phyloP scores from a whole-genome alignment of 2,797 vertebrate genomes.

The Amphiprion clarkii region DNA sequence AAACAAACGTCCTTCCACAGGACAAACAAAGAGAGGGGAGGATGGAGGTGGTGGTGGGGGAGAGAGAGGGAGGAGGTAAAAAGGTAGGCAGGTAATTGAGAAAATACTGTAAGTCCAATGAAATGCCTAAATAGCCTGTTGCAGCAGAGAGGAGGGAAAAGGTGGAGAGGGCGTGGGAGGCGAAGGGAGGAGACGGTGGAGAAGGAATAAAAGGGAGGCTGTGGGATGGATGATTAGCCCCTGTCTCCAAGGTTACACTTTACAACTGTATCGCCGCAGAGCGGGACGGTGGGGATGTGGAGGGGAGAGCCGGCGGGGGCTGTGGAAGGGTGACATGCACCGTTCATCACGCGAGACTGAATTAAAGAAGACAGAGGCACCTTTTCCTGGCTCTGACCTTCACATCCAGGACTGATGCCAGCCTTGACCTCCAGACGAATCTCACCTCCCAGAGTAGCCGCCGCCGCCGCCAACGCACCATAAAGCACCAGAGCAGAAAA shows the following conservation, averaged over 20 bases:
- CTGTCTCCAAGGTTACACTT: constrained; percentile 83
- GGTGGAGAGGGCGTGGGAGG: constrained; percentile 36
- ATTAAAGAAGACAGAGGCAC: constrained; percentile 61
- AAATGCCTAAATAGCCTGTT: constrained; percentile 64
- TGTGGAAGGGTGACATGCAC: constrained; percentile 49
- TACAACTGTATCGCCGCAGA: constrained; percentile 76
- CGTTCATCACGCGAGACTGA: constrained; percentile 64
- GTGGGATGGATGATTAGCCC: constrained; percentile 82
- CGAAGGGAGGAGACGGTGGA: constrained; percentile 35
- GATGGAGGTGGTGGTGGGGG: background rate
- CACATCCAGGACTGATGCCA: constrained; percentile 49
- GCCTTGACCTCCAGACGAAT: constrained; percentile 70
- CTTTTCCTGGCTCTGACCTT: constrained; percentile 66
- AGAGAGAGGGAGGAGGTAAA: constrained; percentile 22
- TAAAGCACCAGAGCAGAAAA: constrained; percentile 56
- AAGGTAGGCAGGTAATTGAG: constrained; percentile 60
- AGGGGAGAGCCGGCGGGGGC: constrained; percentile 3
- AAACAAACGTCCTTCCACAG: constrained; percentile 86
- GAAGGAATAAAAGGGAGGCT: constrained; percentile 70
- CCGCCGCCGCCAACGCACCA: background rate
- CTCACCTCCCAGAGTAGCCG: constrained; percentile 27
- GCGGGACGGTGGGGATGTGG: constrained; percentile 19
- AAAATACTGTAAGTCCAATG: constrained; percentile 67
- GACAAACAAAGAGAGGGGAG: constrained; percentile 78
- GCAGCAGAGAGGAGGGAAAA: constrained; percentile 25